Evolutionary conservation across 2,113 vertebrate species (phyloP).

Genomic region (Periophthalmus modestus): DNA sequence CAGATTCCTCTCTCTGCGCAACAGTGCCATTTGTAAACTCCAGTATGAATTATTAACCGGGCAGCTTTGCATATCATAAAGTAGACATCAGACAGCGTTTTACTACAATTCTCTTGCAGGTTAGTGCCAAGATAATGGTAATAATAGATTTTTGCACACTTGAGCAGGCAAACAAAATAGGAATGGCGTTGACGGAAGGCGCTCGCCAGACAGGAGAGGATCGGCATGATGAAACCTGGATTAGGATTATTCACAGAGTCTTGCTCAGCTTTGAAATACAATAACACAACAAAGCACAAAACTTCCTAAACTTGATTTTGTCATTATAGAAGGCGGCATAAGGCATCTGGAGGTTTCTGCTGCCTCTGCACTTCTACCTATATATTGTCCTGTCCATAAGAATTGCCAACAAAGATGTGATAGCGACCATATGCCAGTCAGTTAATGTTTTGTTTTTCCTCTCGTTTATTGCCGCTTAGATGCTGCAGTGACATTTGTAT

Average conservation of each 20-base stretch:
- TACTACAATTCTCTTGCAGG: constrained; percentile 52
- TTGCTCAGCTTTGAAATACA: constrained; percentile 17
- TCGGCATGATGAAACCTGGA: constrained; percentile 15
- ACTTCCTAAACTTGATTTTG: constrained; percentile 64
- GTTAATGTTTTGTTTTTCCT: constrained; percentile 53
- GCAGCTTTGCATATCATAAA: constrained; percentile 66
- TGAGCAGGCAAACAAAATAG: constrained; percentile 37
- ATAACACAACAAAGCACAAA: constrained; percentile 30
- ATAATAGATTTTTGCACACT: constrained; percentile 34
- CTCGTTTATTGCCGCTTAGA: constrained; percentile 53
- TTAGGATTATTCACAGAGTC: constrained; percentile 17
- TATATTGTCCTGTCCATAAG: constrained; percentile 69
- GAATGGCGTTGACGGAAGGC: constrained; percentile 31
- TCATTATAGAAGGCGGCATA: constrained; percentile 63
- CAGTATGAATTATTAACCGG: constrained; percentile 73
- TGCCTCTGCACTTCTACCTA: constrained; percentile 70
- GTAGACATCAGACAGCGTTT: constrained; percentile 58
- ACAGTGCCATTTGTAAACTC: constrained; percentile 78
- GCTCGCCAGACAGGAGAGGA: background rate
- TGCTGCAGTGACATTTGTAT: constrained; percentile 66
- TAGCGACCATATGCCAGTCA: constrained; percentile 73
- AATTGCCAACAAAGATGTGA: constrained; percentile 70
- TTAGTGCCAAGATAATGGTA: constrained; percentile 30
- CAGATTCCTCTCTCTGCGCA: constrained; percentile 65
- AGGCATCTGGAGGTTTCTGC: constrained; percentile 67